Evolutionary conservation across 2,797 vertebrate genomes (phyloP), one percentile per base, ranked within the genome.

Genomic region (Microctenopoma stevenorrisi): DNA sequence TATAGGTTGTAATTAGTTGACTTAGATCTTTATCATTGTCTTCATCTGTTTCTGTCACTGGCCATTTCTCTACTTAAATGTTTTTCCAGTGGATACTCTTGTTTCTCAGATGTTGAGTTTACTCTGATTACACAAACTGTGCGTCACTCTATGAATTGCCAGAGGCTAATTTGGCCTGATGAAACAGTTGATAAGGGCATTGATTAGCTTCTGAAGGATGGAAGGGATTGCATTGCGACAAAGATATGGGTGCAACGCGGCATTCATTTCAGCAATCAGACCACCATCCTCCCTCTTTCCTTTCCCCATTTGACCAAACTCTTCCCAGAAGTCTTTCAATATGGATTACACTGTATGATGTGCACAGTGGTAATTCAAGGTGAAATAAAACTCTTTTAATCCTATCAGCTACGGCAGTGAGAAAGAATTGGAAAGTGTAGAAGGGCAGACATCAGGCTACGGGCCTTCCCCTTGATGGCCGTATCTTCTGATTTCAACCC

Each of bases 261-360:
- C 85, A 84, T 92, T 91, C 84, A 84, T 91, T 90, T 91, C 88
- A 90, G 92, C 86, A 93, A 92, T 93, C 90, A 92, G 79, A 66
- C 74, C 59, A 42, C 79, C 68, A 63, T 85, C 76, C 87, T 79
- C 78, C 80, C 80, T 83, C 77, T 76, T 79, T 84, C 81, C 68
- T 84, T 85, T 82, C 73, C 81, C 71, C 80, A 50, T 89, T 86
- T 87, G 78, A 60, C 81, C 79, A 92, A 93, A 93, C 90, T 89
- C 83, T 91, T 91, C 90, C 88, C 91, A 90, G 88, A 92, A 91
- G 72, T 85, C 87, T 85, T 91, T 92, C 89, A 89, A 92, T 90
- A 91, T 90, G 77, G 84, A 90, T 89, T 89, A 91, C 87, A 90
- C 84, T 80, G 75, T 74, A 54, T 67, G 61, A 68, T 82, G 69